Evolutionary conservation across 2,113 vertebrate genomes (phyloP).

Genomic region (Elgaria multicarinata): DNA sequence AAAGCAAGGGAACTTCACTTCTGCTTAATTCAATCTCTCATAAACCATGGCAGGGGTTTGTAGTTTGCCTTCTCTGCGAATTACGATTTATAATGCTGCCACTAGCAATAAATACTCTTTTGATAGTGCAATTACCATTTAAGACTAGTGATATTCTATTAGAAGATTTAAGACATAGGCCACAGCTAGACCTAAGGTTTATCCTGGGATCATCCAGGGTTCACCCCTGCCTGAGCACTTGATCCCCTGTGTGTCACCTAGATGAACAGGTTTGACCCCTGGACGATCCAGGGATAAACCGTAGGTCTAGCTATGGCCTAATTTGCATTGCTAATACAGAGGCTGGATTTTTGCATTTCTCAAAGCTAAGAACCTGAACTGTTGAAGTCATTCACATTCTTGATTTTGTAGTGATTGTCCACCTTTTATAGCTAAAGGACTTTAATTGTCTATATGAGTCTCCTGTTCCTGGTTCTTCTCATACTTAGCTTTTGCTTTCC

Average conservation of each 20-base stretch:
- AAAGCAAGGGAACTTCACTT: slow-evolving; percentile 60
- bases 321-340: slow-evolving; percentile 22
- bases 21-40: slow-evolving; percentile 76
- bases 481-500: slow-evolving; percentile 37
- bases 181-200: too few relatives aligned
- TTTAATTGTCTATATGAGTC: background rate
- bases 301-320: too few relatives aligned
- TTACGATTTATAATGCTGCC: slow-evolving; percentile 69
- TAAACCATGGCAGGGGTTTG: slow-evolving; percentile 71
- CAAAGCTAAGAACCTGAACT: background rate
- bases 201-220: too few relatives aligned
- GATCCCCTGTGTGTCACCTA: too few relatives aligned
- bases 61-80: slow-evolving; percentile 66
- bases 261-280: too few relatives aligned
- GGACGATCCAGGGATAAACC: too few relatives aligned
- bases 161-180: slow-evolving; percentile 36
- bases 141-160: slow-evolving; percentile 48
- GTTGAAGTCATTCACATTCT: background rate
- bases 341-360: slow-evolving; percentile 32
- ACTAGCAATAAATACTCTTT: slow-evolving; percentile 66
- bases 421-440: slow-evolving; percentile 25
- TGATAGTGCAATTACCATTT: slow-evolving; percentile 44
- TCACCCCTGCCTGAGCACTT: too few relatives aligned
- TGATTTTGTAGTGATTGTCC: background rate
- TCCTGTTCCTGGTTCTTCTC: slow-evolving; percentile 52